Conservation (phyloP, 2,113 vertebrate genomes). For the Martes martes region DNA sequence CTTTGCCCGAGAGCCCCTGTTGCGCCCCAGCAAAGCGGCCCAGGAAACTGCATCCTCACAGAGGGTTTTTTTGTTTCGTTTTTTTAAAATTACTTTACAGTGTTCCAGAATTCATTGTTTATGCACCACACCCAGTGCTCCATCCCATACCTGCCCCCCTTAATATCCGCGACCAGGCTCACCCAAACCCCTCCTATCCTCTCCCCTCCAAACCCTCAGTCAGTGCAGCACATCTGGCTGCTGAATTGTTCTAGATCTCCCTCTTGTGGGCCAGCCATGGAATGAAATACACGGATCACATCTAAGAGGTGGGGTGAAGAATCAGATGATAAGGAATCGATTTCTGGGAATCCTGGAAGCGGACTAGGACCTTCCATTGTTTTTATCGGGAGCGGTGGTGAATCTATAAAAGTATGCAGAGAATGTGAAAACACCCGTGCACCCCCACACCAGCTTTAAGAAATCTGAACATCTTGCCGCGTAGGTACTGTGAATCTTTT, state of each 20-base stretch:
- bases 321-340: background rate
- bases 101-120: too few relatives aligned
- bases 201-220: too few relatives aligned
- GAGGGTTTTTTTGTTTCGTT: too few relatives aligned
- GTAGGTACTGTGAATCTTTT: background rate
- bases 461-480: background rate
- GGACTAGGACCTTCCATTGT: background rate
- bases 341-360: background rate
- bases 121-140: too few relatives aligned
- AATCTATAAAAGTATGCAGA: background rate
- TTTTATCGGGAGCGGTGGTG: background rate
- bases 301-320: background rate
- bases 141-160: too few relatives aligned
- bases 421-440: background rate
- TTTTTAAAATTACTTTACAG: too few relatives aligned
- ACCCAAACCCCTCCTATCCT: too few relatives aligned
- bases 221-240: too few relatives aligned
- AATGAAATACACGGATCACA: background rate
- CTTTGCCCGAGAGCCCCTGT: too few relatives aligned
- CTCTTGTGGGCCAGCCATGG: constrained; percentile 50
- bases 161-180: too few relatives aligned
- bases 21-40: background rate
- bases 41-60: background rate
- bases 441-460: background rate
- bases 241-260: constrained; percentile 41